Evolutionary conservation across 1,140 invertebrate species (phyloP).

Genomic region (Trichogramma pretiosum): DNA sequence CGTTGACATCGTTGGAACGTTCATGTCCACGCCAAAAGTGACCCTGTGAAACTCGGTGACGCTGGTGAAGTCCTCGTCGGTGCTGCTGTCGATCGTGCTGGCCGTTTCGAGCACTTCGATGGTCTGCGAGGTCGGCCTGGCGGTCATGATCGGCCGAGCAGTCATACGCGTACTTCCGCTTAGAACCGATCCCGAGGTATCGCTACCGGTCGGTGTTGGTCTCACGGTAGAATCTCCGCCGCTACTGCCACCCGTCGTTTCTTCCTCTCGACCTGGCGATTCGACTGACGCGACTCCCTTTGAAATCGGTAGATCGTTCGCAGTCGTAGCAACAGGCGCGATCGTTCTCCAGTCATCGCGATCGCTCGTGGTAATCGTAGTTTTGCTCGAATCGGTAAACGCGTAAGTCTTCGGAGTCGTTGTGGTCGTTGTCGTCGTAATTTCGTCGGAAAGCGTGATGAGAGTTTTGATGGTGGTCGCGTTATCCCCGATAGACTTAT

Average conservation of each 20-base stretch:
- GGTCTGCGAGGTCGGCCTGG: background rate
- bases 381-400: too few relatives aligned
- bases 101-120: background rate
- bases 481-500: too few relatives aligned
- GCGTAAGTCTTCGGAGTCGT: too few relatives aligned
- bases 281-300: too few relatives aligned
- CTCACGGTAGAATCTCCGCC: too few relatives aligned
- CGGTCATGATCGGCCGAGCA: background rate
- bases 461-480: too few relatives aligned
- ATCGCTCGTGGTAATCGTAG: background rate
- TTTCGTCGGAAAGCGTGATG: too few relatives aligned
- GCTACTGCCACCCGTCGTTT: too few relatives aligned
- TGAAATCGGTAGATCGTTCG: too few relatives aligned
- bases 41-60: slow-evolving; percentile 7
- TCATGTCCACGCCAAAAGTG: slow-evolving; percentile 4
- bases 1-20: too few relatives aligned
- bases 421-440: too few relatives aligned
- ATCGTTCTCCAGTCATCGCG: background rate
- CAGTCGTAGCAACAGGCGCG: background rate
- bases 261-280: too few relatives aligned
- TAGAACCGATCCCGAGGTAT: background rate
- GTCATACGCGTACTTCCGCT: background rate
- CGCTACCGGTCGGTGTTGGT: background rate
- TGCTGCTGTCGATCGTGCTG: background rate
- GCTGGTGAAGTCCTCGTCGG: slow-evolving; percentile 5